phyloP scores from a whole-genome alignment of 2,888 invertebrate species.

The Aethes cnicana region DNA sequence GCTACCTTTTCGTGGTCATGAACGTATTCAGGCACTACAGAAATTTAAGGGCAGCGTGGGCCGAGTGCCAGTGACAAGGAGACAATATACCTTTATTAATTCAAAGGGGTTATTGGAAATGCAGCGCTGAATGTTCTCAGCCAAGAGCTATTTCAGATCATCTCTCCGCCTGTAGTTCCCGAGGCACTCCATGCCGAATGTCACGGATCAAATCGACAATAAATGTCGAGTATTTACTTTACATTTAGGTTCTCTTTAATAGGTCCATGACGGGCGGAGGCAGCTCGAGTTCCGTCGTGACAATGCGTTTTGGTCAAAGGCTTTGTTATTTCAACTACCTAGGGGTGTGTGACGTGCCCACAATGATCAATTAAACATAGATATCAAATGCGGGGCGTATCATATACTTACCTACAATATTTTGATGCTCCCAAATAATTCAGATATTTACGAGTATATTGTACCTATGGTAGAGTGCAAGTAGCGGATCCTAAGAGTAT shows the following conservation, averaged over 20 bases:
- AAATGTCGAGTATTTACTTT: constrained; percentile 76
- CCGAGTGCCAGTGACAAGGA: constrained; percentile 55
- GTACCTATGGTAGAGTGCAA: too few relatives aligned
- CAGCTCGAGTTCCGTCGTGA: constrained; percentile 65
- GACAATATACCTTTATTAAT: constrained; percentile 37
- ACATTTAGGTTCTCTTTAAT: constrained; percentile 70
- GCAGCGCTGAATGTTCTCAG: constrained; percentile 31
- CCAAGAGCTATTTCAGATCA: not conserved
- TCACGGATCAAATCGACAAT: constrained; percentile 73
- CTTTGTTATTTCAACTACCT: constrained; percentile 50
- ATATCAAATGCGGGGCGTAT: constrained; percentile 15
- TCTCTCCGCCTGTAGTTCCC: constrained; percentile 4
- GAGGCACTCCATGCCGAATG: constrained; percentile 54
- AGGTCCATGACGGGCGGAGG: constrained; percentile 52
- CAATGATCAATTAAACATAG: constrained; percentile 20
- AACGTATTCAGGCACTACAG: constrained; percentile 51
- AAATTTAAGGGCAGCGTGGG: constrained; percentile 58
- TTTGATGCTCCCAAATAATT: too few relatives aligned
- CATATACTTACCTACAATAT: too few relatives aligned
- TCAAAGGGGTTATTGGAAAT: constrained; percentile 33
- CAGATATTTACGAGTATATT: too few relatives aligned
- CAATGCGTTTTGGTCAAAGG: constrained; percentile 63
- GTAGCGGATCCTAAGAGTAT: too few relatives aligned
- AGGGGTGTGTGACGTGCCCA: constrained; percentile 22
- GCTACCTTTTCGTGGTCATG: constrained; percentile 3